Base-by-base conservation (phyloP, 2,888 invertebrate species). In the Griposia aprilina region DNA sequence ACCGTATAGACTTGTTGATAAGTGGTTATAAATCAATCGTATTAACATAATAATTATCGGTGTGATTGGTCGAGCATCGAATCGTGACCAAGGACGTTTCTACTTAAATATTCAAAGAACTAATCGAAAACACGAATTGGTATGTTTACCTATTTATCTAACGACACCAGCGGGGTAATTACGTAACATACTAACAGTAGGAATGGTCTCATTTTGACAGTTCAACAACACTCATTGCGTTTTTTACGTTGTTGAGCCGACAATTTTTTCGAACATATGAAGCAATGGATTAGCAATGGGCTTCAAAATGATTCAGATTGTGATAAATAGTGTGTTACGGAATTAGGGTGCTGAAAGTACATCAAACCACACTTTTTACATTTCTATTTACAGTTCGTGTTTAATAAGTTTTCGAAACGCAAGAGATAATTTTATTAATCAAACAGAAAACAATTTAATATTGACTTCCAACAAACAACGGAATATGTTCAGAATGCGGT, bases 1-100 rank as follows among this genome's bases (percentile, higher is more conserved):
- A 91, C 88, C 88, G 89, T 89, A 91, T 91, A 91, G 87, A 90
- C 90, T 91, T 89, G 91, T 90, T 89, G 92, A 93, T 93, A 90
- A 92, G 90, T 90, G 91, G 90, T 86, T 91, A 92, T 93, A 92
- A 93, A 93, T 93, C 93, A 92, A 88, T 87, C 84, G 83, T 86
- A 90, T 91, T 91, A 91, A 90, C 89, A 89, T 90, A 89, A 85
- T 88, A 86, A 91, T 92, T 89, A 90, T 88, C 84, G 82, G 67
- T 88, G 82, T 89, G 89, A 88, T 89, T 89, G 86, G 87, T 87
- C 59, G 87, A 85, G 83, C 88, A 87, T 82, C 74, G 77, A 76
- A 81, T 84, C 86, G 73, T 83, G 80, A 88, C 81, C 84, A 81
- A 85, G 80, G 82, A 84, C 82, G 88, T 85, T 88, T 87, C 83